A percentile compares a stretch with the other conserved stretches of the same genome.
These are phyloP conservation scores for Isotomurus palustris DNA, from an alignment of 2,888 invertebrate species.

Conservation along the genomic window DNA sequence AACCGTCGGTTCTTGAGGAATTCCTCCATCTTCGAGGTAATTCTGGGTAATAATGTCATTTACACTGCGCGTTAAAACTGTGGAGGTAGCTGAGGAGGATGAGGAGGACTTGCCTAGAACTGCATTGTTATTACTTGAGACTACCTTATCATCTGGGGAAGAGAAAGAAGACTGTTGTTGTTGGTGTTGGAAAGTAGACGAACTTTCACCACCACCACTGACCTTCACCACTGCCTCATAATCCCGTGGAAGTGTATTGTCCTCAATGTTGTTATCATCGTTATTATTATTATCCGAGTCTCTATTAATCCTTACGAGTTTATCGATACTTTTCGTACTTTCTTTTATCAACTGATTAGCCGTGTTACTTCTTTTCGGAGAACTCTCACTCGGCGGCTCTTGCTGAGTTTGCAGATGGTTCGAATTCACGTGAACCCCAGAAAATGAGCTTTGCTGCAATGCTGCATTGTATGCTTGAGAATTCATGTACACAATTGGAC, in stretches of 20 bases:
- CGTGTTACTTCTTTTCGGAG: neutral
- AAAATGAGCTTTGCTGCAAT: constrained; percentile 6
- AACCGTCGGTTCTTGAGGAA: constrained; percentile 16
- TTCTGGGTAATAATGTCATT: constrained; percentile 3
- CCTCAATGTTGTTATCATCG: neutral
- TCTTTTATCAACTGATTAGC: neutral
- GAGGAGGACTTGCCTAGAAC: neutral
- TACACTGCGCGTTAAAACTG: too few species aligned
- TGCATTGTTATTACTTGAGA: neutral
- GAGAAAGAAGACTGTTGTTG: too few species aligned
- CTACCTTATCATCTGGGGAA: neutral
- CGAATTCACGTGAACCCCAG: neutral
- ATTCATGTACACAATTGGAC: constrained; percentile 28
- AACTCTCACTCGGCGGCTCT: constrained; percentile 2
- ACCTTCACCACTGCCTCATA: too few species aligned
- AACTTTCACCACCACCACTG: too few species aligned
- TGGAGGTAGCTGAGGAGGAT: too few species aligned
- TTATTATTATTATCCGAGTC: neutral
- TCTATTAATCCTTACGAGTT: neutral
- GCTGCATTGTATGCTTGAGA: constrained; percentile 23
- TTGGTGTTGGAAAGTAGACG: too few species aligned
- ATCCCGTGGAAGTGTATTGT: neutral
- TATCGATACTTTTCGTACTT: neutral
- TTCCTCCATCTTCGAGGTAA: neutral
- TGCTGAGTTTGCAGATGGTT: constrained; percentile 6